Evolutionary conservation across 2,888 invertebrate genomes (phyloP), one percentile per base, ranked within the genome.

Genomic region (Latrodectus elegans): DNA sequence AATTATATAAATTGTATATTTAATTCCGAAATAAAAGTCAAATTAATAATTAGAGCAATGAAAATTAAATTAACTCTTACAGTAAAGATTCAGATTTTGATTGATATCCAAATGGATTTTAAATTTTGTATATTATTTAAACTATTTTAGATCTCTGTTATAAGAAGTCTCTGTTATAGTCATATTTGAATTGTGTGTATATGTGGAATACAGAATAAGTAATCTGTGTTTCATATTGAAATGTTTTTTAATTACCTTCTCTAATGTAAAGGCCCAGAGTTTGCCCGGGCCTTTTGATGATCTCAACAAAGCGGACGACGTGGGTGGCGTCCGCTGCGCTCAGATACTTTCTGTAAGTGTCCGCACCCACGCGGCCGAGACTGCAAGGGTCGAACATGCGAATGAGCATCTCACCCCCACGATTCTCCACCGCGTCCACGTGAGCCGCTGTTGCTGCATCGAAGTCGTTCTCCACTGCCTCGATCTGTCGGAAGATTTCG

Each of bases 281-380:
- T 93, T 99, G 99, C 15, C 99, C 99, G 0, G 99, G 99, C 91
- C 99, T 95, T 93, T 99, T 99, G 90, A 99, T 98, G 91, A 99
- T 99, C 93, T 99, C 99, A 91, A 99, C 98, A 92, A 98, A 95
- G 52, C 90, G 90, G 12, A 90, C 89, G 55, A 89, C 82, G 52
- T 89, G 85, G 51, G 71, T 71, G 51, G 70, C 70, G 75, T 80
- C 89, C 12, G 88, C 87, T n/a, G 86, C 79, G 12, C 88, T 93
- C 92, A 96, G 94, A 93, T 97, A 96, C 92, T 96, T 95, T 93
- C 97, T 96, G 91, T 97, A 97, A 91, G 96, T 95, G 91, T 97
- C 97, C 89, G 95, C 94, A 90, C 96, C 96, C 91, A 96, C 95
- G 91, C 96, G 94, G 90, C 97, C 97, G 92, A 97, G 95, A 93